These are phyloP conservation scores for Diuraphis noxia DNA, from an alignment of 1,140 invertebrate species.

Conservation along the genomic window DNA sequence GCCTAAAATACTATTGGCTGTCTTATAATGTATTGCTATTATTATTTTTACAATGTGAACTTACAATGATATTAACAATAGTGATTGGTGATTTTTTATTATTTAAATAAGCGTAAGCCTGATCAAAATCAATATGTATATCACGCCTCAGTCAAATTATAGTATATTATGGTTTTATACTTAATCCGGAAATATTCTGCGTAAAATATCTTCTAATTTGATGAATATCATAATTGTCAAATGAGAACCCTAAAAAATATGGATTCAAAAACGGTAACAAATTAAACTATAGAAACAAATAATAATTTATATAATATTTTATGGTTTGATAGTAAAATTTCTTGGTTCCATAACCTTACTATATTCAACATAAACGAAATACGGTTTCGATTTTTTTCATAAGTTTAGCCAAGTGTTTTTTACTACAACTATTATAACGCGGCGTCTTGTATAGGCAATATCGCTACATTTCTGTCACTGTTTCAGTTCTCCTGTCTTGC, in stretches of 20 bases:
- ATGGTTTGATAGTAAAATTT: not conserved
- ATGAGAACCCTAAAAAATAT: not conserved
- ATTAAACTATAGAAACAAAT: not conserved
- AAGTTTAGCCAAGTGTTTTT: too few relatives aligned
- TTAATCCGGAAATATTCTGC: too few relatives aligned
- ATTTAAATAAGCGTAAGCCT: not conserved
- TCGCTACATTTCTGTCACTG: not conserved
- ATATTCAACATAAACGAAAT: not conserved
- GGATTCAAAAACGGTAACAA: not conserved
- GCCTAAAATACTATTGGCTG: accelerated
- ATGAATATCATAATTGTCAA: not conserved
- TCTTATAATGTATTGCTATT: not conserved
- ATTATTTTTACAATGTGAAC: not conserved
- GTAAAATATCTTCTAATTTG: too few relatives aligned
- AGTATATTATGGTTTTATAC: too few relatives aligned
- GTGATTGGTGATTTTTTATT: not conserved
- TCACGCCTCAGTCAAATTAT: not conserved
- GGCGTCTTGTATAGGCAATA: not conserved
- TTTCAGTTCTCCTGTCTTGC: not conserved
- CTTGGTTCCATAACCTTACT: not conserved
- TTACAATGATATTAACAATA: not conserved
- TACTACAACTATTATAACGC: not conserved
- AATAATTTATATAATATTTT: too few relatives aligned
- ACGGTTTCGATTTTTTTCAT: not conserved
- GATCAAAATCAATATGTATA: not conserved